Evolutionary conservation across 2,888 invertebrate genomes (phyloP).

Genomic region (Chymomyza fuscimana): DNA sequence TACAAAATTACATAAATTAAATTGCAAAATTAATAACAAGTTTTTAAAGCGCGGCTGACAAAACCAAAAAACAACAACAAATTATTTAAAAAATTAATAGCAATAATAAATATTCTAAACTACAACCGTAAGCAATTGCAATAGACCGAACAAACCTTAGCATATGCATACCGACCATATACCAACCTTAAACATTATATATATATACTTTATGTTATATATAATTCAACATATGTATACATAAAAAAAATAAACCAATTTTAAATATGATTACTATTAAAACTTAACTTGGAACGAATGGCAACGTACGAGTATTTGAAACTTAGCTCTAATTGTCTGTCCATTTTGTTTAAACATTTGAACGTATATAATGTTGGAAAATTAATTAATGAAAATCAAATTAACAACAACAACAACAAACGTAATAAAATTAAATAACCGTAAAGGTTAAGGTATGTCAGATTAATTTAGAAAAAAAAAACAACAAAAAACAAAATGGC

Average conservation of each 20-base stretch:
- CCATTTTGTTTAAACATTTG: not conserved
- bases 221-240: not conserved
- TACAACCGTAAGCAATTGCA: not conserved
- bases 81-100: not conserved
- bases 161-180: not conserved
- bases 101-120: not conserved
- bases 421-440: constrained; percentile 6
- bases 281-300: not conserved
- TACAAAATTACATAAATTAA: constrained; percentile 13
- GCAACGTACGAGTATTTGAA: not conserved
- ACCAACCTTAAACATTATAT: not conserved
- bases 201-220: not conserved
- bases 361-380: no score
- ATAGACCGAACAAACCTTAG: not conserved
- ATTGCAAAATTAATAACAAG: constrained; percentile 43
- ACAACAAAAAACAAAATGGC: not conserved
- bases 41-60: constrained; percentile 9
- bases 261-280: not conserved
- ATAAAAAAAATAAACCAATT: not conserved
- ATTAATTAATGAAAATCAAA: not conserved
- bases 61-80: not conserved
- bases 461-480: constrained; percentile 7
- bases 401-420: not conserved
- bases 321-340: no score
- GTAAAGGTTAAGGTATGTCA: constrained; percentile 27